These are phyloP conservation scores for Ophion ellenae DNA, from an alignment of 2,888 invertebrate species.

Conservation along the genomic window DNA sequence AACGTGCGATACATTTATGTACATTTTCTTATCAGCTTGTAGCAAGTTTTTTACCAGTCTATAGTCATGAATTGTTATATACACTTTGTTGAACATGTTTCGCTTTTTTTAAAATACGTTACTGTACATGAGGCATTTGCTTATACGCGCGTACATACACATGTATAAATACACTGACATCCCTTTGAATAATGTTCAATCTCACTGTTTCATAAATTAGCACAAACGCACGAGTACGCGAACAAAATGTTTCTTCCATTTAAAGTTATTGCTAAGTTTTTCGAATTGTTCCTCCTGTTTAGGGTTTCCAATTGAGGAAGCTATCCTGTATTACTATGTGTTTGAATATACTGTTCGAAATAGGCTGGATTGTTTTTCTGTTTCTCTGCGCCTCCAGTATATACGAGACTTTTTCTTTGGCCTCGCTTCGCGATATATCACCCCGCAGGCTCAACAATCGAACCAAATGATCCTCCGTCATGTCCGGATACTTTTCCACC, in stretches of 20 bases:
- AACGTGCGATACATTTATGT: neutral
- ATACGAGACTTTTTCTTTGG: conserved; percentile 90
- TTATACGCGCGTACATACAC: conserved; percentile 6
- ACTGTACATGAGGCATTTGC: conserved; percentile 56
- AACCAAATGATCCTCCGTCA: conserved; percentile 94
- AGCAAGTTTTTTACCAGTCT: conserved; percentile 10
- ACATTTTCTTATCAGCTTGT: neutral
- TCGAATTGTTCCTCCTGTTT: conserved; percentile 33
- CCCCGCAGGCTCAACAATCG: conserved; percentile 93
- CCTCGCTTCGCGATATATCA: conserved; percentile 93
- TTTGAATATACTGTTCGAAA: conserved; percentile 86
- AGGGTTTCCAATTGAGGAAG: conserved; percentile 84
- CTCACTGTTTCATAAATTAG: neutral
- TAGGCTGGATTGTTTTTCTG: conserved; percentile 84
- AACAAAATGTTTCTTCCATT: neutral
- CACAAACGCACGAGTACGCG: neutral
- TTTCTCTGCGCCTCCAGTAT: conserved; percentile 88
- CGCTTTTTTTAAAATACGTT: conserved; percentile 39
- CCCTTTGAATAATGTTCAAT: neutral
- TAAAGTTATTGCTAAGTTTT: neutral
- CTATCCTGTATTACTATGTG: conserved; percentile 88
- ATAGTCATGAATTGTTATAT: conserved; percentile 58
- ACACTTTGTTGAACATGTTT: conserved; percentile 51
- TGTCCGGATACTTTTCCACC: conserved; percentile 94
- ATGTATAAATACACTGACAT: neutral